Base-by-base conservation (phyloP, 2,888 invertebrate species). In the Meandrusa payeni region DNA sequence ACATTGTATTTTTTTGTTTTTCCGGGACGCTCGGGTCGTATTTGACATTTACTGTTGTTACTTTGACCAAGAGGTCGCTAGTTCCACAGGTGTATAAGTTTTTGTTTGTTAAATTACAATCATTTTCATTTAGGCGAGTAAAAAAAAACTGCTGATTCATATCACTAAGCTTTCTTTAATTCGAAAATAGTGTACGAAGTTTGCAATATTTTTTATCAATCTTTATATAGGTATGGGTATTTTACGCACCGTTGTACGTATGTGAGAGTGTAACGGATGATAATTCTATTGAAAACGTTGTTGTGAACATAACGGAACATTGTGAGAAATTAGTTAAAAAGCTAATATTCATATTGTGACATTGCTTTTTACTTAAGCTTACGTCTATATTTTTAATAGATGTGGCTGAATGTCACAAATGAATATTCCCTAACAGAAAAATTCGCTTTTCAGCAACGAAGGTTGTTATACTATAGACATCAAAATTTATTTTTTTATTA, bases 221-320 rank as follows among this genome's bases (percentile, higher is more conserved):
- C 34, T 37, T 44, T 46, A 29, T 28, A 43, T 47, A 44, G 55
- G 51, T 57, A 54, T 57, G 57, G 55, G 52, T 52, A 57, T 57
- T 52, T 44, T 13, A 5, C 22, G 39, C 5, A 13, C n/a, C 12
- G 2, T 22, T 7, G 10, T 19, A 13, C 2, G n/a, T 6, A 6
- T 3, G 4, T 15, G 15, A 15, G 4, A 15, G 15, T 15, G 4
- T 3, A 15, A 3, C 15, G 4, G 4, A 15, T 15, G 15, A 3
- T 15, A 15, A 4, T 15, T n/a, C n/a, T n/a, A n/a, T n/a, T n/a
- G n/a, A n/a, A n/a, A n/a, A n/a, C n/a, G n/a, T n/a, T n/a, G n/a
- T n/a, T n/a, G n/a, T n/a, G n/a, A n/a, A n/a, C n/a, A n/a, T n/a
- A n/a, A n/a, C n/a, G n/a, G n/a, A n/a, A n/a, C n/a, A n/a, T n/a